phyloP scores from a whole-genome alignment of 2,113 vertebrate genomes.

The Heterochromis multidens region DNA sequence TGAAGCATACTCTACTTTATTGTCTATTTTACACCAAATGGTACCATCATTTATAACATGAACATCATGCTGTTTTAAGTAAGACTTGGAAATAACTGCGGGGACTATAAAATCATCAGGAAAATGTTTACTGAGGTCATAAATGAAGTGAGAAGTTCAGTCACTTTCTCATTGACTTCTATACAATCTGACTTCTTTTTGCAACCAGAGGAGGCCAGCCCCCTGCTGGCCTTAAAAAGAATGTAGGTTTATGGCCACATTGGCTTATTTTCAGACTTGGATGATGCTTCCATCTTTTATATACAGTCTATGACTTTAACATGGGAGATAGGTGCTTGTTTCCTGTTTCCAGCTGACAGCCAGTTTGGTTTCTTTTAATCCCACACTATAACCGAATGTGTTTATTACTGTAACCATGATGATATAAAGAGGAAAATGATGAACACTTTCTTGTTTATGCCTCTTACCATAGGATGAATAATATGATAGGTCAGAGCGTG shows the following conservation, averaged over 20 bases:
- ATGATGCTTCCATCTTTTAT: too few species aligned
- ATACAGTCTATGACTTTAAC: too few species aligned
- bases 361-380: too few species aligned
- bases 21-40: neutral
- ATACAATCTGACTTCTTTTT: too few species aligned
- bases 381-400: too few species aligned
- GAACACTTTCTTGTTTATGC: neutral
- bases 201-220: too few species aligned
- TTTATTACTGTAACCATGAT: too few species aligned
- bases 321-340: too few species aligned
- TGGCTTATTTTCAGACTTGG: too few species aligned
- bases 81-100: neutral
- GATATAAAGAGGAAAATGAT: neutral
- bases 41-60: neutral
- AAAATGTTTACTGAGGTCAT: neutral
- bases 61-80: neutral
- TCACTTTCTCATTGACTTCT: neutral
- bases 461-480: neutral
- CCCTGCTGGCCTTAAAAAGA: too few species aligned
- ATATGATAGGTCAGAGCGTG: neutral
- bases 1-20: neutral
- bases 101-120: neutral
- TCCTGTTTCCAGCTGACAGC: too few species aligned
- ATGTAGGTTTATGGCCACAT: too few species aligned
- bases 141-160: neutral